phyloP scores from a whole-genome alignment of 1,140 invertebrate genomes.

The Thalassaphorura encarpata region DNA sequence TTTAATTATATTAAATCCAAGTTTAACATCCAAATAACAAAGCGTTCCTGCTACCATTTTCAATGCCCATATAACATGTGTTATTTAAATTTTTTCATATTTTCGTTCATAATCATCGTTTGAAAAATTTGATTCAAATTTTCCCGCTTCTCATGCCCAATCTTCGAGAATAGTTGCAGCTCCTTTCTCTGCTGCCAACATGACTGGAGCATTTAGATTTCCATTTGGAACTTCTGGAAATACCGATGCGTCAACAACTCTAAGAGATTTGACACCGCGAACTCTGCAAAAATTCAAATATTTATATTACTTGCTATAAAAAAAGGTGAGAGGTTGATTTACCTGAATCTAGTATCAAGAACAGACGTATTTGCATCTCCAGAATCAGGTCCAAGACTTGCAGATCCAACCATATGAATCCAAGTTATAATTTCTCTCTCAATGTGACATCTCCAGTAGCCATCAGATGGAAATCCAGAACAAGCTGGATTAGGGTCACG shows the following conservation, averaged over 20 bases:
- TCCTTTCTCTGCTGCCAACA: conserved; percentile 6
- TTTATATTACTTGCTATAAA: too few species aligned
- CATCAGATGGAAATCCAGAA: background rate
- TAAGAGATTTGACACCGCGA: background rate
- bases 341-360: conserved; percentile 7
- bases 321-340: background rate
- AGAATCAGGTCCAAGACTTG: background rate
- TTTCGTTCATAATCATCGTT: too few species aligned
- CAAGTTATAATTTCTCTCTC: background rate
- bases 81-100: too few species aligned
- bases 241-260: conserved; percentile 2
- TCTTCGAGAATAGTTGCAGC: conserved; percentile 20
- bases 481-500: background rate
- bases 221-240: background rate
- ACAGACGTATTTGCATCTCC: background rate
- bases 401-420: background rate
- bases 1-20: too few species aligned
- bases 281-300: conserved; percentile 2
- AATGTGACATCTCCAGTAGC: conserved; percentile 10
- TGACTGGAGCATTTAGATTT: conserved; percentile 1
- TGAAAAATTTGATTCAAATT: too few species aligned
- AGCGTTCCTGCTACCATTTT: too few species aligned
- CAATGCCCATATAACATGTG: too few species aligned
- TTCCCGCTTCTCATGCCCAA: too few species aligned
- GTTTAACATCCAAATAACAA: too few species aligned